Conservation (phyloP, 2,888 invertebrate species). For the Lamellibrachia satsuma region DNA sequence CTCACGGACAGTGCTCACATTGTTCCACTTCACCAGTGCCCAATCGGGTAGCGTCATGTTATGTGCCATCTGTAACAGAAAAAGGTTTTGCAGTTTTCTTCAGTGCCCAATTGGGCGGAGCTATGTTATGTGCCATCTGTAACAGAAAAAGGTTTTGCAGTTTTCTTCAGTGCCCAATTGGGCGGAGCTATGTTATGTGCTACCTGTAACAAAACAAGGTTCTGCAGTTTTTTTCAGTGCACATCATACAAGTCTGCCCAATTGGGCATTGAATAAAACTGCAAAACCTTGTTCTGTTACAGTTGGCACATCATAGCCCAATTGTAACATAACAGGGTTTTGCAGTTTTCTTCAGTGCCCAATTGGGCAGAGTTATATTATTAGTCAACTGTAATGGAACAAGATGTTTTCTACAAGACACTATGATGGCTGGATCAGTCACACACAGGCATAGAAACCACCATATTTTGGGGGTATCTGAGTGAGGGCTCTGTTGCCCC, state of each 20-base stretch:
- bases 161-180: slow-evolving; percentile 26
- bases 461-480: not conserved
- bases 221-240: too few relatives aligned
- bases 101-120: slow-evolving; percentile 29
- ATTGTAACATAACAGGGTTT: slow-evolving; percentile 11
- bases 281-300: too few relatives aligned
- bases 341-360: slow-evolving; percentile 19
- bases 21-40: slow-evolving; percentile 14
- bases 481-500: not conserved
- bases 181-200: slow-evolving; percentile 29
- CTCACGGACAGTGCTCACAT: slow-evolving; percentile 27
- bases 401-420: not conserved
- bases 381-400: not conserved
- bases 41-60: slow-evolving; percentile 31
- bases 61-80: slow-evolving; percentile 27
- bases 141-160: too few relatives aligned
- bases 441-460: not conserved
- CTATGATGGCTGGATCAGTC: not conserved
- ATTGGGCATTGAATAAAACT: slow-evolving; percentile 27
- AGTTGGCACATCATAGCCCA: slow-evolving; percentile 26
- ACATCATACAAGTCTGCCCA: slow-evolving; percentile 27
- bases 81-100: not conserved
- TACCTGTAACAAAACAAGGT: too few relatives aligned
- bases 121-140: slow-evolving; percentile 26
- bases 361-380: slow-evolving; percentile 28